Evolutionary conservation across 1,140 invertebrate genomes (phyloP).

Genomic region (Philopotamus ludificatus): DNA sequence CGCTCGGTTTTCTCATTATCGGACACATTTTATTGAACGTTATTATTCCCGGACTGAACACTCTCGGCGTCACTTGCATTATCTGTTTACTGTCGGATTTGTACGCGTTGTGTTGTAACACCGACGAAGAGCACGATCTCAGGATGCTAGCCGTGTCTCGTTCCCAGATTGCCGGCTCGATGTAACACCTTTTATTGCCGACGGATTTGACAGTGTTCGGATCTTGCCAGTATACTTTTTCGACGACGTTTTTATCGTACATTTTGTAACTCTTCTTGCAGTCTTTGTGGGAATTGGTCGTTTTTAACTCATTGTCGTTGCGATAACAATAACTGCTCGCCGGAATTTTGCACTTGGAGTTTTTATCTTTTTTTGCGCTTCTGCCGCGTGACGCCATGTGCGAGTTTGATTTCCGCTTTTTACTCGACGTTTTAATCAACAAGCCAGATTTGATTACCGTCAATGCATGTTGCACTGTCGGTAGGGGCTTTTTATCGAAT

Average conservation of each 20-base stretch:
- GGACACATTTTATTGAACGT: conserved; percentile 50
- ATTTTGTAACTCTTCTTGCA: conserved; percentile 22
- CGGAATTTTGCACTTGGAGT: conserved; percentile 33
- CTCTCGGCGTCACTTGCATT: conserved; percentile 37
- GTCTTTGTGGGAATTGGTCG: conserved; percentile 19
- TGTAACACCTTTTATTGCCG: conserved; percentile 57
- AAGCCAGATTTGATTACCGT: conserved; percentile 52
- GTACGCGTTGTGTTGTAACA: conserved; percentile 21
- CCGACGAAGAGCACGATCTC: conserved; percentile 28
- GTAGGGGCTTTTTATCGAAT: conserved; percentile 47
- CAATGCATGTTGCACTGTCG: conserved; percentile 54
- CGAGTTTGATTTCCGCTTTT: conserved; percentile 55
- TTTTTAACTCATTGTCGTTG: conserved; percentile 29
- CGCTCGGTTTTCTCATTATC: conserved; percentile 36
- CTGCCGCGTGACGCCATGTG: conserved; percentile 49
- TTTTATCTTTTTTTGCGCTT: conserved; percentile 52
- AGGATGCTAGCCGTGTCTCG: conserved; percentile 39
- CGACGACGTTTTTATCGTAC: conserved; percentile 21
- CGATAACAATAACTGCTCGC: conserved; percentile 18
- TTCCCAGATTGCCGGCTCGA: conserved; percentile 54
- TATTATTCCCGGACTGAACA: conserved; percentile 39
- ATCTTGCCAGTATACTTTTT: conserved; percentile 40
- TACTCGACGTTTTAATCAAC: conserved; percentile 47
- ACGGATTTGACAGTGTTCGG: conserved; percentile 48
- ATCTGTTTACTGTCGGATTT: conserved; percentile 24